Base-by-base conservation (phyloP, 2,113 vertebrate species). In the Terrapene triunguis region DNA sequence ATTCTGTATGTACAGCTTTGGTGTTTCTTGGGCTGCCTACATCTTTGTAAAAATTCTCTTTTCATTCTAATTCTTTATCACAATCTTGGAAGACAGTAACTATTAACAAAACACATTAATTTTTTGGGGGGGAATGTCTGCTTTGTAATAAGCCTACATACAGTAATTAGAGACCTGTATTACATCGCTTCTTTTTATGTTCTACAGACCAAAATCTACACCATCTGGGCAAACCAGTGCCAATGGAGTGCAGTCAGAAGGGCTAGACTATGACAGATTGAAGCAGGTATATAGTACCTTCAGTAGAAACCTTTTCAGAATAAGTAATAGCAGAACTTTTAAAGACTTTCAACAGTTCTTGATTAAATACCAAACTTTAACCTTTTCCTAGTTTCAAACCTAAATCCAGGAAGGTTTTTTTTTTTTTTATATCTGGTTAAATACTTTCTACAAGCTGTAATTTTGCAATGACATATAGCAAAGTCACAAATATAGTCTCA, bases 231-330 rank as follows among this genome's bases (percentile, higher is more conserved):
- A 99, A 97, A 98, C 99, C 97, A 99, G 99, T 99, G 99, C 99
- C 98, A 99, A 99, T 4, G 99, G 99, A 95, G 99, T 99, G 96
- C 99, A 99, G 97, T 98, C 99, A 89, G 99, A 99, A 98, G 95
- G 98, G 44, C 98, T 99, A 25, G 99, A 99, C 98, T 99, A 99
- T 29, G 99, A 99, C 98, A 98, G 99, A 97, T 98, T 99, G 98
- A 99, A 99, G 98, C 99, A 99, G 99, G 99, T 99, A 97, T 2
- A 94, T 90, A 35, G 79, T 74, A 2, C 24, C 62, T 85, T 47
- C 1, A 72, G 51, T 4, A 82, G 10, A 2, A 88, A 53, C 35
- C 35, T 69, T 93, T 54, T 74, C n/a, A 42, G 16, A 54, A 24
- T 44, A 82, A 2, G 2, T 38, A 3, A 38, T 50, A 89, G 44